A percentile compares a stretch with the other conserved stretches of the same genome.
phyloP scores from a whole-genome alignment of 2,888 invertebrate species.

The Scaeva pyrastri region DNA sequence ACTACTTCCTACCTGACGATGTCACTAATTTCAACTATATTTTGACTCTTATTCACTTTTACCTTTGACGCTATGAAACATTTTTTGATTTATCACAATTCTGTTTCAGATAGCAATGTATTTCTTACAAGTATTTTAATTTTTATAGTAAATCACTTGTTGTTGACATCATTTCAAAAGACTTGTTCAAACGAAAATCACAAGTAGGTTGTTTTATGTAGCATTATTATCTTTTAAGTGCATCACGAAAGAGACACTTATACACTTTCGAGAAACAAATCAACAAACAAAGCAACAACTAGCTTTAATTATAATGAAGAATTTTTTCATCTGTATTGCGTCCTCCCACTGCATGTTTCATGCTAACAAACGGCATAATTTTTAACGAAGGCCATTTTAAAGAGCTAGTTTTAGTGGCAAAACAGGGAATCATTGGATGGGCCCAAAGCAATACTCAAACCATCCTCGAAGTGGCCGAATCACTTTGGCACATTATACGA shows the following conservation, averaged over 20 bases:
- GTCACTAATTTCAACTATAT: too few species aligned
- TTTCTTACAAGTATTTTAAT: too few species aligned
- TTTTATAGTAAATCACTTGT: too few species aligned
- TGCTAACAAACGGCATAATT: constrained; percentile 82
- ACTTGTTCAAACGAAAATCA: not conserved
- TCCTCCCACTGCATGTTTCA: constrained; percentile 77
- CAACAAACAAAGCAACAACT: constrained; percentile 29
- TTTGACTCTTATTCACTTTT: too few species aligned
- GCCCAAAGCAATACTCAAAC: constrained; percentile 96
- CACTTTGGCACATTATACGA: constrained; percentile 94
- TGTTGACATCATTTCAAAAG: too few species aligned
- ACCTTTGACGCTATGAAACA: too few species aligned
- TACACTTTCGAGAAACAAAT: constrained; percentile 26
- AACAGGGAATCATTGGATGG: constrained; percentile 90
- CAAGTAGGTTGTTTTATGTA: not conserved
- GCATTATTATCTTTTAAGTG: not conserved
- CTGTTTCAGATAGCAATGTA: too few species aligned
- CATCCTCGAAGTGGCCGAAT: constrained; percentile 93
- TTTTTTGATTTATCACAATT: too few species aligned
- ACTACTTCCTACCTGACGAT: too few species aligned
- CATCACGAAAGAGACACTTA: not conserved
- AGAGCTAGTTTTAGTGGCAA: constrained; percentile 84
- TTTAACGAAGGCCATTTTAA: constrained; percentile 84
- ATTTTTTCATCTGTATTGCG: constrained; percentile 69
- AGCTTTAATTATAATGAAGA: constrained; percentile 36